Percentiles rank a stretch among this genome's conserved stretches.
These are phyloP conservation scores for Etheostoma spectabile DNA, from an alignment of 2,113 vertebrate species.

Conservation along the genomic window DNA sequence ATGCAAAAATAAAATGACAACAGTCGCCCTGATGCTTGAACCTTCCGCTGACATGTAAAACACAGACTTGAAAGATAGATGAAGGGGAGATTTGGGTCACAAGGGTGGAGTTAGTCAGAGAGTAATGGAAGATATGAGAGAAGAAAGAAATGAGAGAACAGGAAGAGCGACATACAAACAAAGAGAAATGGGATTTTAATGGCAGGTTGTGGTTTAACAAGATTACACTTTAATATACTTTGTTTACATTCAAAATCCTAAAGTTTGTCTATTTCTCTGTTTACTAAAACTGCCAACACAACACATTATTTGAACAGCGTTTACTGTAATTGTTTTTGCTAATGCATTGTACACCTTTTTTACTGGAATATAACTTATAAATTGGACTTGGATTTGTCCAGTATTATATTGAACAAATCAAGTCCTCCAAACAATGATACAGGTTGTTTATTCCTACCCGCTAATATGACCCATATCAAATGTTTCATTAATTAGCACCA, in stretches of 20 bases:
- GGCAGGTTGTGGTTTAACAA: not conserved
- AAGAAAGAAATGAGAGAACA: not conserved
- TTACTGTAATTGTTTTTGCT: not conserved
- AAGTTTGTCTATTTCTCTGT: not conserved
- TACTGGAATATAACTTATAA: no score
- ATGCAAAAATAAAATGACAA: slow-evolving; percentile 16
- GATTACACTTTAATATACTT: not conserved
- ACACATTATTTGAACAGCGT: not conserved
- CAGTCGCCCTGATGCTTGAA: slow-evolving; percentile 9
- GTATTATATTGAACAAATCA: no score
- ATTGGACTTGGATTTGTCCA: not conserved
- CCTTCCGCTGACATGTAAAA: slow-evolving; percentile 27
- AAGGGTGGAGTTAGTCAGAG: not conserved
- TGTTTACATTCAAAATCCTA: not conserved
- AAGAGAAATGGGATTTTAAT: not conserved
- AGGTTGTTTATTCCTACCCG: no score
- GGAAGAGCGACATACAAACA: not conserved
- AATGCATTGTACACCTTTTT: no score
- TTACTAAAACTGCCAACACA: not conserved
- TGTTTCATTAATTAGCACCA: no score
- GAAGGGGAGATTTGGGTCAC: slow-evolving; percentile 11
- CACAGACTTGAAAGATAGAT: not conserved
- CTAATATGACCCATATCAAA: no score
- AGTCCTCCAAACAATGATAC: no score
- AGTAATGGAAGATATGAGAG: not conserved